phyloP scores from a whole-genome alignment of 2,113 vertebrate species.

The Propithecus coquereli region DNA sequence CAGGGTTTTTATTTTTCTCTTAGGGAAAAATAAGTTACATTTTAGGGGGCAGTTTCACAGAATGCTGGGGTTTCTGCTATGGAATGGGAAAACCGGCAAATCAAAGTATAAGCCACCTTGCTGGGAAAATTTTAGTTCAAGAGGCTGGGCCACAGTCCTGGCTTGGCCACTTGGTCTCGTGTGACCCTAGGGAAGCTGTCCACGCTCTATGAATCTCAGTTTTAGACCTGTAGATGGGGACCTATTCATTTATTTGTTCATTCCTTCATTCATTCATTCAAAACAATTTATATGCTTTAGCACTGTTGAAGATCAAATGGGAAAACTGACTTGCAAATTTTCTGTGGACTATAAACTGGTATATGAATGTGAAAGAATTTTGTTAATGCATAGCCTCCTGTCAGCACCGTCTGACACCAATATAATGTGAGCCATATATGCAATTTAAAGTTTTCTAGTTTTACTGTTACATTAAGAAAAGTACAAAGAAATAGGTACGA shows the following conservation, averaged over 20 bases:
- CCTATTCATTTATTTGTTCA: neutral
- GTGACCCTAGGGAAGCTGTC: neutral
- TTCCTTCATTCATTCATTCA: neutral
- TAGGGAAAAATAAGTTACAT: slow-evolving; percentile 64
- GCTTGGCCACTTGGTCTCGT: neutral
- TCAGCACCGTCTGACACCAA: neutral
- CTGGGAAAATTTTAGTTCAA: neutral
- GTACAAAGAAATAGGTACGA: neutral
- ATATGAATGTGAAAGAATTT: neutral
- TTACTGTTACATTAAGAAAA: neutral
- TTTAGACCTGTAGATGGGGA: neutral
- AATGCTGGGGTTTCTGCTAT: slow-evolving; percentile 69
- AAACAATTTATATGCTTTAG: neutral
- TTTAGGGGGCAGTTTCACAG: slow-evolving; percentile 62
- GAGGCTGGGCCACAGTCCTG: neutral
- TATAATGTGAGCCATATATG: neutral
- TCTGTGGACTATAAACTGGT: neutral
- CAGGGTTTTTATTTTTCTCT: slow-evolving; percentile 71
- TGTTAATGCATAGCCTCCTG: neutral
- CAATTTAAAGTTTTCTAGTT: slow-evolving; percentile 16
- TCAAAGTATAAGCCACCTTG: neutral
- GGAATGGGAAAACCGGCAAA: slow-evolving; percentile 30
- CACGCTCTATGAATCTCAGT: neutral
- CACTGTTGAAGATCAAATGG: neutral
- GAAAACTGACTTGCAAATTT: slow-evolving; percentile 34